phyloP scores from a whole-genome alignment of 2,113 vertebrate species.

The Salvelinus namaycush region DNA sequence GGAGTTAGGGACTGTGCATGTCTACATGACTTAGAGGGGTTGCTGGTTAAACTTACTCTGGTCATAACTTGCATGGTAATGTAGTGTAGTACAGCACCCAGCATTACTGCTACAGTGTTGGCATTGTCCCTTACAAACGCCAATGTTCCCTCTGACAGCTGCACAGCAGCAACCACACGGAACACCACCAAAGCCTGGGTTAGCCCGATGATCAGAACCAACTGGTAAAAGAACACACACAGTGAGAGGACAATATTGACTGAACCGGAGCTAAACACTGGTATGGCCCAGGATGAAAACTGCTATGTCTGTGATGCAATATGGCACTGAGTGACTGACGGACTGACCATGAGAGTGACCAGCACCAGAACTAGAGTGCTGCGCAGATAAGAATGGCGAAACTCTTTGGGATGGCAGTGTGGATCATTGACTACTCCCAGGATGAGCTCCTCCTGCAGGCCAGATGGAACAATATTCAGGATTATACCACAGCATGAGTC shows the following conservation, averaged over 20 bases:
- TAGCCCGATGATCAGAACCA: conserved; percentile 82
- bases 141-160: conserved; percentile 58
- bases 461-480: not conserved
- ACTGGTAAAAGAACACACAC: conserved; percentile 63
- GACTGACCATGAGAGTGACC: conserved; percentile 79
- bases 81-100: conserved; percentile 88
- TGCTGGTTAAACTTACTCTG: conserved; percentile 48
- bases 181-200: conserved; percentile 83
- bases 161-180: conserved; percentile 73
- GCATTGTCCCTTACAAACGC: conserved; percentile 72
- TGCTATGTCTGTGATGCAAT: not conserved
- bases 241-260: not conserved
- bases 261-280: not conserved
- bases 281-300: not conserved
- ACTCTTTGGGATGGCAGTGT: conserved; percentile 47
- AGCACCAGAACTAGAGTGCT: conserved; percentile 77
- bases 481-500: not conserved
- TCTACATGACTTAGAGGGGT: not conserved
- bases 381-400: conserved; percentile 80
- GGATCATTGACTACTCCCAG: conserved; percentile 78
- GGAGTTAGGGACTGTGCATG: not conserved
- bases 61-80: conserved; percentile 87
- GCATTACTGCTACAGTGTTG: conserved; percentile 70
- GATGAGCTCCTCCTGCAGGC: conserved; percentile 85
- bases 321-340: conserved; percentile 58